Evolutionary conservation across 2,797 vertebrate species (phyloP), one percentile per base, ranked within the genome.

Genomic region (Petrocephalus sullivani): DNA sequence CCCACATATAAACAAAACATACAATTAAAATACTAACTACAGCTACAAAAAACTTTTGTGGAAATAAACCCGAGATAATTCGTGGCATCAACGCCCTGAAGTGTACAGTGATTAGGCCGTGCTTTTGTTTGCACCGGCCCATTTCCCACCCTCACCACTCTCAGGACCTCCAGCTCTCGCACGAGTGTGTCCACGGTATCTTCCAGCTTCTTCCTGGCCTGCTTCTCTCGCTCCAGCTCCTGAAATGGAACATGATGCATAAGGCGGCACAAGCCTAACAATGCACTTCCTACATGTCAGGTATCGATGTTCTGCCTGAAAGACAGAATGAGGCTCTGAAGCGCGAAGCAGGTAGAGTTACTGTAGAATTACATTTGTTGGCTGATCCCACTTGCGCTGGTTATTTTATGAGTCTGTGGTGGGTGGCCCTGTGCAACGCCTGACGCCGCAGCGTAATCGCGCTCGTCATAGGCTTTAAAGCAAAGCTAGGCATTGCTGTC

Each of bases 161-260:
- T 95, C 88, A 96, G 90, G 90, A 89, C 93, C 90, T 95, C 93
- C 92, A 95, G 89, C 89, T 96, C 95, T 89, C 93, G 91, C 93
- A 85, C 93, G 88, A 96, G 91, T 87, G 93, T 91, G 82, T 86
- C 33, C 61, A 96, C 91, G 89, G 87, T 90, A 58, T 90, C 91
- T 92, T 96, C 94, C 92, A 95, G 90, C 87, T 94, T 95, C 90
- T 46, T 95, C 88, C 93, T 95, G 87, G 90, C 91, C 85, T 91
- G 91, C 87, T 88, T 92, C 91, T 96, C 96, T 87, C 54, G 92
- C 87, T 93, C 92, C 92, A 96, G 75, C 90, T 94, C 94, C 96
- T 96, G 89, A 56, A 87, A 12, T 2, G 23, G 49, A 21, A 71
- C 21, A 71, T 46, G 67, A 6, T 23, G 33, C n/a, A 28, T 28